Conservation (phyloP, 2,113 vertebrate genomes). For the Syngnathus typhle region DNA sequence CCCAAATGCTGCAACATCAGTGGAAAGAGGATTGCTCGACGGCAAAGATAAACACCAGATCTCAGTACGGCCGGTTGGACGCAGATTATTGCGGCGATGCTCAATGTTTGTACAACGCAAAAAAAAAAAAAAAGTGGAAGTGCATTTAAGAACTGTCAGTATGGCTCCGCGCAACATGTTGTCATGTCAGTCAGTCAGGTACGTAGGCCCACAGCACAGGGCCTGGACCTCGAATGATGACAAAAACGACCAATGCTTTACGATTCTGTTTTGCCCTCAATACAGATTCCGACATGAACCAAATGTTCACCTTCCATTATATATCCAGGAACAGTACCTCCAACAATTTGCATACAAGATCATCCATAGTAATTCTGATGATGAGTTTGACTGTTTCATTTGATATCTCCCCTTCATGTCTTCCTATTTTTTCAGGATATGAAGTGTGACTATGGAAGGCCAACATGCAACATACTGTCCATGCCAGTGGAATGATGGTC, state of each 20-base stretch:
- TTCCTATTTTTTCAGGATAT: conserved; percentile 43
- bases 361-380: neutral
- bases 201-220: conserved; percentile 23
- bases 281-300: neutral
- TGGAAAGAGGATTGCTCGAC: neutral
- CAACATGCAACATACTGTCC: conserved; percentile 22
- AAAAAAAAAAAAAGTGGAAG: neutral
- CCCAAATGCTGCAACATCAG: conserved; percentile 10
- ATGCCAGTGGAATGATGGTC: conserved; percentile 19
- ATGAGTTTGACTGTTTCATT: conserved; percentile 3
- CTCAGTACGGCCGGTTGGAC: neutral
- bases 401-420: conserved; percentile 11
- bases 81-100: neutral
- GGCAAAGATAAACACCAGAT: neutral
- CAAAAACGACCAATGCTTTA: neutral
- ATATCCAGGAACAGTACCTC: neutral
- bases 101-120: neutral
- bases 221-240: neutral
- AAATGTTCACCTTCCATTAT: neutral
- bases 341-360: neutral
- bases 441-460: conserved; percentile 50
- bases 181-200: conserved; percentile 2
- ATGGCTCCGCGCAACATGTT: conserved; percentile 59
- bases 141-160: conserved; percentile 4
- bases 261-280: neutral